Evolutionary conservation across 1,140 invertebrate species (phyloP), one percentile per base, ranked within the genome.

Genomic region (Stenopsyche tienmushanensis): DNA sequence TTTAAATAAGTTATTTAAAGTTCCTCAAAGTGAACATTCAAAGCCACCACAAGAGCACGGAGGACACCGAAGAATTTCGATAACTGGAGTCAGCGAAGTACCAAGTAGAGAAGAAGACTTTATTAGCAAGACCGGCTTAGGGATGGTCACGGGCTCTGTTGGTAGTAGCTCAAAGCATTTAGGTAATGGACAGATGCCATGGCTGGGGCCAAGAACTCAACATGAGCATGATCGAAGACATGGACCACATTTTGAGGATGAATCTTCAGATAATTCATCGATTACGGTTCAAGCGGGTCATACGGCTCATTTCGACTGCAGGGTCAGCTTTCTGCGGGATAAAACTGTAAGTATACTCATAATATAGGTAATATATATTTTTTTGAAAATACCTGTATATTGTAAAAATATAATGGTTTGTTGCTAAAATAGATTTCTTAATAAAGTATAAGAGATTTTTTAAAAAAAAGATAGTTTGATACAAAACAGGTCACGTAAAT

Each of bases 281-380:
- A 91, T 90, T 73, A 86, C 91, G 60, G 88, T 90, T 13, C 88
- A 91, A 67, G 84, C 90, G 45, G 90, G 90, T 5, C 88, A 87
- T 58, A 90, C 87, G 49, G 88, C 90, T 47, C 87, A 86, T 73
- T 82, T 93, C 62, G 90, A 93, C 77, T 94, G 91, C 76, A 85
- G 87, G 72, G 91, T 93, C 73, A 90, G 89, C 69, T 79, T 92
- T 62, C 82, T 94, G 15, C 88, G 91, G 73, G 90, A 92, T 80
- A 93, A 93, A 84, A 92, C 90, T 76, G 91, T 93, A 76, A 87
- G 88, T 81, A 54, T 54, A 7, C n/a, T n/a, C n/a, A n/a, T n/a
- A n/a, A n/a, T n/a, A n/a, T n/a, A n/a, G n/a, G n/a, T n/a, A n/a
- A n/a, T n/a, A n/a, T n/a, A n/a, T n/a, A n/a, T n/a, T n/a, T n/a